Evolutionary conservation across 1,140 invertebrate species (phyloP).

Genomic region (Magallana ariakensis): DNA sequence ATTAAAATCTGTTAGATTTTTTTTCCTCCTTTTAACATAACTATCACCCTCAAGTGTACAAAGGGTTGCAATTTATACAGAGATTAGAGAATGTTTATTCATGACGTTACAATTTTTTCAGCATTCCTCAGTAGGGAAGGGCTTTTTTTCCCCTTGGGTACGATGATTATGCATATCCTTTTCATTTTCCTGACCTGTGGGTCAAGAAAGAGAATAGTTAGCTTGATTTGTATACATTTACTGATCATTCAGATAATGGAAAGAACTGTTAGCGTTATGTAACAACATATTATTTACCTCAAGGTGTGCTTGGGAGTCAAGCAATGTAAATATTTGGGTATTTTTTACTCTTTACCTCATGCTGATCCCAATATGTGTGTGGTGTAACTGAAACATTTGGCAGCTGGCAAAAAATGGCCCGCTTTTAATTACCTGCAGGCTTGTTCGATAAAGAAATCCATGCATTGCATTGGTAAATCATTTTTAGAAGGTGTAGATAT

Average conservation of each 20-base stretch:
- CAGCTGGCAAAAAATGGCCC: too few relatives aligned
- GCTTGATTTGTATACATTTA: background rate
- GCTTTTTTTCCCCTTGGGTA: background rate
- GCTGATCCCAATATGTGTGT: background rate
- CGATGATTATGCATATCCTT: background rate
- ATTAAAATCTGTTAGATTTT: background rate
- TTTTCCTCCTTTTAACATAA: background rate
- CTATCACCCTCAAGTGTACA: background rate
- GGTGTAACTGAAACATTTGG: too few relatives aligned
- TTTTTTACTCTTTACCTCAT: background rate
- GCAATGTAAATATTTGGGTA: background rate
- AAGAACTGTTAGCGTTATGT: background rate
- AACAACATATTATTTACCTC: background rate
- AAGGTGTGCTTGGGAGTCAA: background rate
- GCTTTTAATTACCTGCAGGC: too few relatives aligned
- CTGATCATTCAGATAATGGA: conserved; percentile 8
- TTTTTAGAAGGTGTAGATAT: too few relatives aligned
- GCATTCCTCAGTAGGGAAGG: background rate
- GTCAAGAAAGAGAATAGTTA: background rate
- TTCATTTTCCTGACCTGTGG: background rate
- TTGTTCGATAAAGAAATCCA: too few relatives aligned
- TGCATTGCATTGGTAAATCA: too few relatives aligned
- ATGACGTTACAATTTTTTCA: background rate
- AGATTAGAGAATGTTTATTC: background rate
- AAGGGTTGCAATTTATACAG: background rate